Conservation (phyloP, 2,797 vertebrate species). For the Sebastiscus albofasciatus region DNA sequence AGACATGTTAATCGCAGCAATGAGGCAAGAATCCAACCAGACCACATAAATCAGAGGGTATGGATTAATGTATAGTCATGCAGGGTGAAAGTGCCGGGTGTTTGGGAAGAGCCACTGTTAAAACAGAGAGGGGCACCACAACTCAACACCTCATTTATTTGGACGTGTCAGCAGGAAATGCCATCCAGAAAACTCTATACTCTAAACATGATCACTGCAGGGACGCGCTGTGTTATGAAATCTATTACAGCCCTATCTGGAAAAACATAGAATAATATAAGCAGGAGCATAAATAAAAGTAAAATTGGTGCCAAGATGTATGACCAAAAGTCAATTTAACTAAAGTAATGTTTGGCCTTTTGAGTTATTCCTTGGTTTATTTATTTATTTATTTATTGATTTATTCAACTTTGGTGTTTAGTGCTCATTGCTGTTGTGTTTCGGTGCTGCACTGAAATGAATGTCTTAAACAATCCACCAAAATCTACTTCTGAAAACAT, state of each 20-base stretch:
- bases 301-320: not conserved
- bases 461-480: no score
- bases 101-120: slow-evolving; percentile 25
- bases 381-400: not conserved
- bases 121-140: slow-evolving; percentile 35
- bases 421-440: not conserved
- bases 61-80: slow-evolving; percentile 30
- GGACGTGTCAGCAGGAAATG: slow-evolving; percentile 38
- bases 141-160: slow-evolving; percentile 62
- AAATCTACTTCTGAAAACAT: no score
- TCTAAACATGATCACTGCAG: slow-evolving; percentile 18
- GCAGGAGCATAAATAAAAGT: not conserved
- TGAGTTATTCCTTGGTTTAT: not conserved
- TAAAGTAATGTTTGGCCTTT: not conserved
- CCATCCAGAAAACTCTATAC: slow-evolving; percentile 15
- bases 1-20: slow-evolving; percentile 50
- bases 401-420: no score
- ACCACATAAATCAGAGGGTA: slow-evolving; percentile 54
- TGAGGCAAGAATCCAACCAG: slow-evolving; percentile 28
- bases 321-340: not conserved
- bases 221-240: not conserved
- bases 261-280: not conserved
- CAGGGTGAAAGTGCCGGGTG: slow-evolving; percentile 5
- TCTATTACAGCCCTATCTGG: not conserved
- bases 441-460: not conserved